These are phyloP conservation scores for Ia io DNA, from an alignment of 2,113 vertebrate genomes.

Conservation along the genomic window DNA sequence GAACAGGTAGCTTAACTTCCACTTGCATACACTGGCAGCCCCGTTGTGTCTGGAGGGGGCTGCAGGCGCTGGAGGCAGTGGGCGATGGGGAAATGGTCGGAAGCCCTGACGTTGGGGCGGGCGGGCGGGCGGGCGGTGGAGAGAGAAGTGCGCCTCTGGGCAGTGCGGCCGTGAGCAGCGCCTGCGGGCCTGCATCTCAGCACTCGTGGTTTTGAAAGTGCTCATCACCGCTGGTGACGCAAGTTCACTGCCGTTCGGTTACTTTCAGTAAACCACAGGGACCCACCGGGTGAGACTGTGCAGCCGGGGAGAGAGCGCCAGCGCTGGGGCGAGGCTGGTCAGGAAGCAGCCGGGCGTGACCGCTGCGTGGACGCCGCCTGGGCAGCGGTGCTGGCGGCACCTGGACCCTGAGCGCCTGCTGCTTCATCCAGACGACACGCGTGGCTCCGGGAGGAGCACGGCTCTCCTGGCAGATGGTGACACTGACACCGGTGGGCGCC, in stretches of 20 bases:
- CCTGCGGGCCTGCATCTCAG: not conserved
- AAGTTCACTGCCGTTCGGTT: constrained; percentile 41
- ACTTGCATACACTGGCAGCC: too few species aligned
- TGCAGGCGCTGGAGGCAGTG: not conserved
- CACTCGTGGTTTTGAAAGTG: constrained; percentile 49
- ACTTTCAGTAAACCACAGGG: constrained; percentile 61
- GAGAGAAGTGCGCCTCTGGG: not conserved
- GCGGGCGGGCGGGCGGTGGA: not conserved
- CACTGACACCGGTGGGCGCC: not conserved
- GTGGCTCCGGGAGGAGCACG: not conserved
- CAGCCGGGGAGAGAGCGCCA: not conserved
- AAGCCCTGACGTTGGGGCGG: too few species aligned
- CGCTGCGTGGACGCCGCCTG: not conserved
- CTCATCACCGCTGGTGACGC: not conserved
- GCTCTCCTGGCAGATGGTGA: not conserved
- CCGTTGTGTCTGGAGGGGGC: not conserved
- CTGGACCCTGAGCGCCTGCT: too few species aligned
- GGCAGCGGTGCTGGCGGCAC: not conserved
- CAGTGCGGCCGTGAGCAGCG: not conserved
- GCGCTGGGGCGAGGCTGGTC: not conserved
- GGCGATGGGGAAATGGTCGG: not conserved
- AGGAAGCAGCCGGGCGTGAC: too few species aligned
- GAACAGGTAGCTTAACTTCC: not conserved
- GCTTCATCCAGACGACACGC: too few species aligned
- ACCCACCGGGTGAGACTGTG: not conserved